Evolutionary conservation across 2,888 invertebrate species (phyloP), one percentile per base, ranked within the genome.

Genomic region (Amphiduros pacificus): DNA sequence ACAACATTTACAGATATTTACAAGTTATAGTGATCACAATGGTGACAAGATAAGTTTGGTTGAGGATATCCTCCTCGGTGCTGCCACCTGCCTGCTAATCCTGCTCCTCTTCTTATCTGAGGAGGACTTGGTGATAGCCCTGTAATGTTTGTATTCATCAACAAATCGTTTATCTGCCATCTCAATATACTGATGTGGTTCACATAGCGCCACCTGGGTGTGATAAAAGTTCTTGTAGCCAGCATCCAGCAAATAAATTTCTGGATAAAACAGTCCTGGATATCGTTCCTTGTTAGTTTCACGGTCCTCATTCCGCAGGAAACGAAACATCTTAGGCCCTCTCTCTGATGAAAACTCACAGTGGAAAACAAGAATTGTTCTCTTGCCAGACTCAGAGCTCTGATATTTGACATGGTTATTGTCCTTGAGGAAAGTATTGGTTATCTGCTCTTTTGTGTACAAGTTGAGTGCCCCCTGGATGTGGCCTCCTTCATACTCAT

Each of bases 261-360:
- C 98, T 0, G 97, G 97, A 85, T 92, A 94, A 77, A 91, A 86
- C 0, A 98, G 85, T 0, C 87, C 85, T 0, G 98, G 98, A 83
- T 96, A 97, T 65, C 87, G 86, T 57, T 90, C 89, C 64, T 87
- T 88, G 83, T 97, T 93, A 48, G 87, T 84, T 20, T 88, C 88
- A 0, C 98, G 87, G 83, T 99, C 97, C 29, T 88, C 84, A 52
- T 90, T 89, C 3, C 97, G 88, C 59, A 98, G 85, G 81, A 89
- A 92, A 2, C 94, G 89, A 41, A 89, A 94, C 90, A 98, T 85
- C 73, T 90, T 91, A 0, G 98, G 98, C 1, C 95, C 98, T 60
- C 98, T 87, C 84, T 97, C 93, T 61, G 93, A 90, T 0, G 96
- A 96, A 85, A 96, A 99, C 83, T 99, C 98, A 84, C 99, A 99